Evolutionary conservation across 2,113 vertebrate species (phyloP).

Genomic region (Grus americana): DNA sequence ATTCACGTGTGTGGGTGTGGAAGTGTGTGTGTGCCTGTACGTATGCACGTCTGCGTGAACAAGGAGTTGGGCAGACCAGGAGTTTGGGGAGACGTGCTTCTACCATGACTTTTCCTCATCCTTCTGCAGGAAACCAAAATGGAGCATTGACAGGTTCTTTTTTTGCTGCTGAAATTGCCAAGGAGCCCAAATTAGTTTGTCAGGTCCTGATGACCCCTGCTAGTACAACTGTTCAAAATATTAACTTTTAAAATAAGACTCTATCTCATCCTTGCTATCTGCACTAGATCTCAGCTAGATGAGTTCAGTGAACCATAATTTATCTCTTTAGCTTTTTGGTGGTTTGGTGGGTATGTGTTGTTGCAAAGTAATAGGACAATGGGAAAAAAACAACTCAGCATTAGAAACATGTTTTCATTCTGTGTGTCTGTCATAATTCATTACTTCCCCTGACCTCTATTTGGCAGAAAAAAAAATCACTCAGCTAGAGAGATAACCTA

Average conservation of each 20-base stretch:
- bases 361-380: background rate
- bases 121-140: background rate
- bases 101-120: background rate
- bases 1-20: background rate
- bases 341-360: background rate
- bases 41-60: fast-evolving
- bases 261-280: background rate
- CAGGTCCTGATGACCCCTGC: background rate
- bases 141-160: background rate
- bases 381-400: background rate
- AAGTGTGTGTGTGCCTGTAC: background rate
- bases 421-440: slow-evolving; percentile 18
- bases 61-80: background rate
- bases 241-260: background rate
- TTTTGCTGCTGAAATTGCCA: background rate
- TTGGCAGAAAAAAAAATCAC: background rate
- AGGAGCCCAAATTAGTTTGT: background rate
- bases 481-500: slow-evolving; percentile 1
- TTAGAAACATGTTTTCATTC: slow-evolving; percentile 25
- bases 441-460: slow-evolving; percentile 26
- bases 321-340: background rate
- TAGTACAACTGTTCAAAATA: background rate
- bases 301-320: background rate
- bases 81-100: background rate
- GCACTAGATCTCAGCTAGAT: background rate